Evolutionary conservation across 2,113 vertebrate species (phyloP).

Genomic region (Eulemur macaco): DNA sequence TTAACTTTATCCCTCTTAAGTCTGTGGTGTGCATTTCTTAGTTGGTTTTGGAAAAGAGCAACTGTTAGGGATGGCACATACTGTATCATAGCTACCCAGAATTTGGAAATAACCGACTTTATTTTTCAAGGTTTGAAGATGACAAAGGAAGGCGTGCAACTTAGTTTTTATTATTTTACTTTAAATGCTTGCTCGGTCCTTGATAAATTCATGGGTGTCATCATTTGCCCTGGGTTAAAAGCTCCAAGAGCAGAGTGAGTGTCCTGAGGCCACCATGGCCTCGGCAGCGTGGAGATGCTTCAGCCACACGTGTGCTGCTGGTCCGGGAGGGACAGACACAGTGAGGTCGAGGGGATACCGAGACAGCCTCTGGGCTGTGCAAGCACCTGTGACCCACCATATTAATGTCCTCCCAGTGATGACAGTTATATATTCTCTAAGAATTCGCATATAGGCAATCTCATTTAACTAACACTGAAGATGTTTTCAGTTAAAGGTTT

Average conservation of each 20-base stretch:
- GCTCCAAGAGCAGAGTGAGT: not conserved
- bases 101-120: not conserved
- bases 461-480: not conserved
- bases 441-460: not conserved
- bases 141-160: not conserved
- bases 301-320: not conserved
- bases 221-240: too few species aligned
- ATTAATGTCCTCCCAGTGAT: not conserved
- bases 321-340: not conserved
- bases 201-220: not conserved
- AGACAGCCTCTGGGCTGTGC: not conserved
- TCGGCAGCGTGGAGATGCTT: not conserved
- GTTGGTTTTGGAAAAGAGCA: not conserved
- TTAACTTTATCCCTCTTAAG: not conserved
- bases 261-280: fast-evolving
- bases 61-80: not conserved
- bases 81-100: not conserved
- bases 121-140: not conserved
- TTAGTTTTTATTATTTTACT: not conserved
- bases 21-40: not conserved
- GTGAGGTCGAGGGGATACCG: not conserved
- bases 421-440: not conserved
- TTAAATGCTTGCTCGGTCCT: not conserved
- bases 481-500: not conserved
- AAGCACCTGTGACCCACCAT: fast-evolving